Evolutionary conservation across 2,113 vertebrate species (phyloP).

Genomic region (Muntiacus muntjak): DNA sequence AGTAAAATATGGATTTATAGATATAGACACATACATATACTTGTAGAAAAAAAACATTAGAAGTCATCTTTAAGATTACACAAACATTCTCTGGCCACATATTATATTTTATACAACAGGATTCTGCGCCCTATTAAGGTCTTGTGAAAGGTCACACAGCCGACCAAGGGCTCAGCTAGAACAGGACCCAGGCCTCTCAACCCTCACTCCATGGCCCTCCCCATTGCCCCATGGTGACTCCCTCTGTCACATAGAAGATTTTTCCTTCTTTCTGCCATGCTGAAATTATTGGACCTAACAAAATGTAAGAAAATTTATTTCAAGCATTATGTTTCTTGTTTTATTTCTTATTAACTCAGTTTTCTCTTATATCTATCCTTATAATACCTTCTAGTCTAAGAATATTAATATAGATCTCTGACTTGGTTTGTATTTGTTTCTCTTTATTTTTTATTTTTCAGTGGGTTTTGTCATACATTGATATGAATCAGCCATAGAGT

Average conservation of each 20-base stretch:
- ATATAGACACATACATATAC: not conserved
- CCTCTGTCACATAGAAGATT: not conserved
- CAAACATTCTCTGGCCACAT: not conserved
- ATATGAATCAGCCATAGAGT: no score
- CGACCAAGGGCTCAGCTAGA: not conserved
- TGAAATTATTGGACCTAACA: not conserved
- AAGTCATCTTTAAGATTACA: not conserved
- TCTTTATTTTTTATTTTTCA: not conserved
- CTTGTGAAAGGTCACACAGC: not conserved
- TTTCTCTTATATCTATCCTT: not conserved
- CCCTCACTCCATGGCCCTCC: fast-evolving
- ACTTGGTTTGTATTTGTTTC: not conserved
- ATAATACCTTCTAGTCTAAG: not conserved
- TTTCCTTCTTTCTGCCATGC: not conserved
- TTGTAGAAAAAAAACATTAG: not conserved
- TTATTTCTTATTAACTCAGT: not conserved
- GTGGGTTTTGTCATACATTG: no score
- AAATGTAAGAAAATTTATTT: not conserved
- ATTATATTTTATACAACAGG: not conserved
- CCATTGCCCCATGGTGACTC: not conserved
- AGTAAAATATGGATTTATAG: not conserved
- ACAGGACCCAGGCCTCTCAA: not conserved
- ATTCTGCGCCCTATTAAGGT: not conserved
- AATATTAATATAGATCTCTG: not conserved
- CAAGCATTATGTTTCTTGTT: not conserved